Conservation (phyloP, 2,888 invertebrate genomes). For the Spodoptera picta region DNA sequence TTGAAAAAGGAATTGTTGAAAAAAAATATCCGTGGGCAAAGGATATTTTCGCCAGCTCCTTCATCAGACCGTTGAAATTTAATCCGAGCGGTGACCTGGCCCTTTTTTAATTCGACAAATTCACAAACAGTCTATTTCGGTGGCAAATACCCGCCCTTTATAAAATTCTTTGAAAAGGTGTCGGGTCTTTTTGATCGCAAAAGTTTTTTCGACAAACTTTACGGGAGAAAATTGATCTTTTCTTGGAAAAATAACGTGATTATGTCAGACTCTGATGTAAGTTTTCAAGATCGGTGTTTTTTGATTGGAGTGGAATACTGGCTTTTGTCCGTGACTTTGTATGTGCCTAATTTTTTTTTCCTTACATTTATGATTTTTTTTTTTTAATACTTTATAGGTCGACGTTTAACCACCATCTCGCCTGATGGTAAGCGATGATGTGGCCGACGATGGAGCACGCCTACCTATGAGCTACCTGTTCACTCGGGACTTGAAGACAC, state of each 20-base stretch:
- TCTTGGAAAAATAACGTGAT: conserved; percentile 33
- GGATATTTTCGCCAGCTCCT: conserved; percentile 21
- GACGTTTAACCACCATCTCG: too few relatives aligned
- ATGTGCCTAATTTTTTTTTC: too few relatives aligned
- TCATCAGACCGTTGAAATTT: conserved; percentile 62
- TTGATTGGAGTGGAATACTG: too few relatives aligned
- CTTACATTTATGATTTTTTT: too few relatives aligned
- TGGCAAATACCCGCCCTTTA: conserved; percentile 50
- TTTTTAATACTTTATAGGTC: too few relatives aligned
- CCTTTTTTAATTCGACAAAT: conserved; percentile 64
- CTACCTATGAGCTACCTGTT: too few relatives aligned
- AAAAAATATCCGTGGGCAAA: conserved; percentile 23
- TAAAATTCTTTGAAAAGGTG: conserved; percentile 58
- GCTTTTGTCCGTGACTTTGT: too few relatives aligned
- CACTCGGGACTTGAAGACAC: too few relatives aligned
- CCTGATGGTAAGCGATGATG: too few relatives aligned
- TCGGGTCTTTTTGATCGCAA: conserved; percentile 53
- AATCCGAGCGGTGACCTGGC: conserved; percentile 57
- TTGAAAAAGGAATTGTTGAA: conserved; percentile 21
- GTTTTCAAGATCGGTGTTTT: too few relatives aligned
- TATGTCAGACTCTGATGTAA: conserved; percentile 18
- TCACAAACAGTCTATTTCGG: conserved; percentile 59
- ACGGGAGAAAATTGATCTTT: conserved; percentile 35
- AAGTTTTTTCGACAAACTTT: conserved; percentile 53
- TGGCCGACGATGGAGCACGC: too few relatives aligned